These are phyloP conservation scores for Echinarachnius parma DNA, from an alignment of 53 echinoderm and acorn worm species.

Conservation along the genomic window DNA sequence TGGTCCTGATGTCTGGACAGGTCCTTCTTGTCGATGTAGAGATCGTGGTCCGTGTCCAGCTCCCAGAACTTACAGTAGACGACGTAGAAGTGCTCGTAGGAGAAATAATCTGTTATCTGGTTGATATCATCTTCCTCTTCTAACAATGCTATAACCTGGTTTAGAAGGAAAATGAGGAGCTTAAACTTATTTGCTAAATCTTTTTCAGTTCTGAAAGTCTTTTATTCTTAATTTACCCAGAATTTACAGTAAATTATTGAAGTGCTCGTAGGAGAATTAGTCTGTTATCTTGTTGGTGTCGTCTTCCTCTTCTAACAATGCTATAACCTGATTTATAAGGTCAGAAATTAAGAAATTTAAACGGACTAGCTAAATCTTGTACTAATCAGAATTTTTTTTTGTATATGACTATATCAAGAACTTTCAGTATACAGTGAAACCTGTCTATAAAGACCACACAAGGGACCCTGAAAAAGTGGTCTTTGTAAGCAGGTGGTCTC, in stretches of 20 bases:
- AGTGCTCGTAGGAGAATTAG: conserved; percentile 98
- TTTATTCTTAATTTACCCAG: no score
- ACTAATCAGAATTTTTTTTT: no score
- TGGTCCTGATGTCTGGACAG: conserved; percentile 87
- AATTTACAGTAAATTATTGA: conserved; percentile 99
- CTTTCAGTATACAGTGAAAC: conserved; percentile 97
- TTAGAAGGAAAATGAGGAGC: no score
- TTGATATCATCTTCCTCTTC: conserved; percentile 99
- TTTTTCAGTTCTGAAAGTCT: no score
- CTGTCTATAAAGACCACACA: no score
- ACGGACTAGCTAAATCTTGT: no score
- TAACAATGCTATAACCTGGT: conserved; percentile 75
- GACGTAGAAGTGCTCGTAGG: conserved; percentile 98
- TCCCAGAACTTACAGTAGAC: conserved; percentile 99
- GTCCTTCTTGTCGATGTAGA: conserved; percentile 88
- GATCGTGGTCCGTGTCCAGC: conserved; percentile 89
- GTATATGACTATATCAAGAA: no score
- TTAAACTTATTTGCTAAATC: no score
- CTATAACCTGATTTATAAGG: conserved; percentile 72
- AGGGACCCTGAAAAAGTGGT: no score
- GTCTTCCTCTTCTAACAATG: conserved; percentile 89
- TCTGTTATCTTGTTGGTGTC: conserved; percentile 96
- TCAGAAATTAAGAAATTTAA: no score
- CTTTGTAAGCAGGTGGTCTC: no score
- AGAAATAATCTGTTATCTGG: conserved; percentile 95